Conservation (phyloP, 2,797 vertebrate species). For the Pangasius djambal region DNA sequence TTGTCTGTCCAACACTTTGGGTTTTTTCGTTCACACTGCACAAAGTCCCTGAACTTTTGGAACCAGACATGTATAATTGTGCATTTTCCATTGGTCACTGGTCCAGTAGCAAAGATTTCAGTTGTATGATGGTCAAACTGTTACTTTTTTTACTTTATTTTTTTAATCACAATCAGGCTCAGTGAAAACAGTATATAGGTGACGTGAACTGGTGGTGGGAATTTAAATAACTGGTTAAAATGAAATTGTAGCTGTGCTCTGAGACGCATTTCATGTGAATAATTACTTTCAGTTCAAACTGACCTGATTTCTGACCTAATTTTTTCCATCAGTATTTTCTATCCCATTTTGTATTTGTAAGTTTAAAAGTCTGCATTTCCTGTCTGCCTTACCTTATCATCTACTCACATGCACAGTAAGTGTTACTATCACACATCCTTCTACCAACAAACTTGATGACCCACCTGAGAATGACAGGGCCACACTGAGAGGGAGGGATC, state of each 20-base stretch:
- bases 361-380: background rate
- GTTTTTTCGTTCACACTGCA: background rate
- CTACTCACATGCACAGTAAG: background rate
- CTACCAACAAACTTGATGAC: background rate
- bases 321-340: constrained; percentile 71
- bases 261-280: background rate
- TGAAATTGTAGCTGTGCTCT: background rate
- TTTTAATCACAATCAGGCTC: background rate
- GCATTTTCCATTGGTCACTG: background rate
- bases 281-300: background rate
- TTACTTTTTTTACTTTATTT: background rate
- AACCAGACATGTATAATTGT: background rate
- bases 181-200: background rate
- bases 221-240: background rate
- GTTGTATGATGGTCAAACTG: background rate
- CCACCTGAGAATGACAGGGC: constrained; percentile 61
- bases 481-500: constrained; percentile 61
- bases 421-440: background rate
- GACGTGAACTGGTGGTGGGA: background rate
- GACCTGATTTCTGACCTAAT: constrained; percentile 67
- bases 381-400: background rate
- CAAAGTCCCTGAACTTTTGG: background rate
- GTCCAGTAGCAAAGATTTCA: background rate
- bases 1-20: background rate
- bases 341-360: background rate